These are phyloP conservation scores for Brachionus koreanus DNA, from an alignment of 1,140 invertebrate species.

Conservation along the genomic window DNA sequence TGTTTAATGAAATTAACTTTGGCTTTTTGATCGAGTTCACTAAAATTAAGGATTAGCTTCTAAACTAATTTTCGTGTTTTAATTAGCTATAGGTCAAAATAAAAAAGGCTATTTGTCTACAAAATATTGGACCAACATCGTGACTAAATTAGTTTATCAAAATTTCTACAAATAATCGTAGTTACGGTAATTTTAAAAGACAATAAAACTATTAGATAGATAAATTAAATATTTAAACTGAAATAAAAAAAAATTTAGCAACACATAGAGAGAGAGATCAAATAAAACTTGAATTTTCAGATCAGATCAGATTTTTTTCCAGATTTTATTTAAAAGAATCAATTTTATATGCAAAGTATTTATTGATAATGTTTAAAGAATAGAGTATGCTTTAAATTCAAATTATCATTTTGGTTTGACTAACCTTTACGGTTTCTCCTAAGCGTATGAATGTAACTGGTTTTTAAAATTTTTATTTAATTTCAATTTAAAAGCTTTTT, in stretches of 20 bases:
- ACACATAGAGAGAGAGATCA: neutral
- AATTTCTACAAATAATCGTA: neutral
- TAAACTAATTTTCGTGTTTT: neutral
- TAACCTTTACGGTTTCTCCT: neutral
- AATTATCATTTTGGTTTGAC: neutral
- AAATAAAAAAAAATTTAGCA: neutral
- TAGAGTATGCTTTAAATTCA: no score
- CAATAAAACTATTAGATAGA: neutral
- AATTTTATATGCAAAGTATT: neutral
- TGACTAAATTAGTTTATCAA: neutral
- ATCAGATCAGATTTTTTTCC: neutral
- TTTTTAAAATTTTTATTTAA: constrained; percentile 2
- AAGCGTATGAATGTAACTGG: neutral
- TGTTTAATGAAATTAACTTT: neutral
- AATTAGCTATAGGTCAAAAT: neutral
- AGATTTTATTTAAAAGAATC: neutral
- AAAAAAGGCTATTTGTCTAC: neutral
- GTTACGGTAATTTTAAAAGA: no score
- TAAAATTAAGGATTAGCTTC: neutral
- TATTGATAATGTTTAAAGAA: neutral
- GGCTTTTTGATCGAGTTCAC: neutral
- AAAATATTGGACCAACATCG: neutral
- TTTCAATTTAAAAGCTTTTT: neutral
- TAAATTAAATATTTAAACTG: neutral
- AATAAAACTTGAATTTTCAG: neutral